phyloP scores from a whole-genome alignment of 2,113 vertebrate genomes.

The Puffinus mauretanicus region DNA sequence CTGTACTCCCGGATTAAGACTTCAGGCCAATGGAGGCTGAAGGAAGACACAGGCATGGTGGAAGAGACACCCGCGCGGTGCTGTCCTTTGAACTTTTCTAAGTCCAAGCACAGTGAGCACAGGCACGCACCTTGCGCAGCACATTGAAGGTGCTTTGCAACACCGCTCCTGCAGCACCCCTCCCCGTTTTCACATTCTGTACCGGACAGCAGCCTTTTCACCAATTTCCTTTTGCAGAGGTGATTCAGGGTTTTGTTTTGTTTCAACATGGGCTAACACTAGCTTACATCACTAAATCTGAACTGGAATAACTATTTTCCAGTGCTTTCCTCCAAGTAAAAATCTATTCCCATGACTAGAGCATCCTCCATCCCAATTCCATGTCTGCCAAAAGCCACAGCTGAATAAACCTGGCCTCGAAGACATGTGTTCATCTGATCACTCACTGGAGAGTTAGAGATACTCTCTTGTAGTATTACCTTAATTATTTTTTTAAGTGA shows the following conservation, averaged over 20 bases:
- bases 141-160: not conserved
- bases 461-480: conserved; percentile 17
- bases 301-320: not conserved
- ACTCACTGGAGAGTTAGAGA: not conserved
- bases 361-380: not conserved
- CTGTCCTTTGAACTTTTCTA: not conserved
- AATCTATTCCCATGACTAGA: not conserved
- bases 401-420: conserved; percentile 8
- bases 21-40: not conserved
- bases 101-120: not conserved
- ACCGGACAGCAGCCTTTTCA: not conserved
- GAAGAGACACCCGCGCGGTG: not conserved
- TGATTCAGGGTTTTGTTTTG: not conserved
- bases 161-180: not conserved
- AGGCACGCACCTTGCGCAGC: not conserved
- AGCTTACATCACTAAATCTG: not conserved
- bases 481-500: conserved; percentile 44
- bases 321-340: conserved; percentile 4
- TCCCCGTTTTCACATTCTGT: not conserved
- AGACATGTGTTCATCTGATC: not conserved
- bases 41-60: not conserved
- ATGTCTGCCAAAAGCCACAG: conserved; percentile 18
- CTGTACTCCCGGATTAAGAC: not conserved
- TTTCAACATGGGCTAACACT: not conserved
- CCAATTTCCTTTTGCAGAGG: not conserved